Evolutionary conservation across 2,888 invertebrate species (phyloP).

Genomic region (Homarus gammarus): DNA sequence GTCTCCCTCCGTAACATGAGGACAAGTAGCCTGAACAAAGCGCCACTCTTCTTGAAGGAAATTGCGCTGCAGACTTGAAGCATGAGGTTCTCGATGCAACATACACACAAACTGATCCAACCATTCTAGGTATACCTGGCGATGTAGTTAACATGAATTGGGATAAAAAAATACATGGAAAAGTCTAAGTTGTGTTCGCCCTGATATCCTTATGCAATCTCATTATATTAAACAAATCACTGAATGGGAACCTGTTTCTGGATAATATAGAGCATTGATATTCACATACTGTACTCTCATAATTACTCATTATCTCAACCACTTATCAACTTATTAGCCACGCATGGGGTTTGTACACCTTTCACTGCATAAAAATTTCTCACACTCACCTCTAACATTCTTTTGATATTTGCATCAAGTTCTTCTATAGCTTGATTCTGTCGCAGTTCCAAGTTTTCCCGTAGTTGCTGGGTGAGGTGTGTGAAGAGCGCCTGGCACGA

Average conservation of each 20-base stretch:
- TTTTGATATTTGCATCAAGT: conserved; percentile 88
- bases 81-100: conserved; percentile 77
- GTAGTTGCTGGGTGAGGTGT: conserved; percentile 39
- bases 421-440: conserved; percentile 82
- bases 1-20: conserved; percentile 88
- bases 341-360: too few species aligned
- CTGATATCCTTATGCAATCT: too few species aligned
- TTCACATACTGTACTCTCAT: too few species aligned
- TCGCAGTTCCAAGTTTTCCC: conserved; percentile 58
- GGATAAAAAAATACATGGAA: neutral
- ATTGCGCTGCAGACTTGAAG: conserved; percentile 83
- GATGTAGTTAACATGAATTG: neutral
- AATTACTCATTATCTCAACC: too few species aligned
- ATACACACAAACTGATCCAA: conserved; percentile 89
- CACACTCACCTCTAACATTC: conserved; percentile 84
- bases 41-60: conserved; percentile 92
- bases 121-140: conserved; percentile 90
- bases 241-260: too few species aligned
- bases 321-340: too few species aligned
- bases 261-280: too few species aligned
- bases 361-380: too few species aligned
- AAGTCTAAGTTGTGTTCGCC: too few species aligned
- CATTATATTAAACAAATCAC: too few species aligned
- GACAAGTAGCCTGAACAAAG: conserved; percentile 89
- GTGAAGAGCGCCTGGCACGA: conserved; percentile 64